Base-by-base conservation (phyloP, 92 coral and sea anemone genomes). In the Siderastrea radians region DNA sequence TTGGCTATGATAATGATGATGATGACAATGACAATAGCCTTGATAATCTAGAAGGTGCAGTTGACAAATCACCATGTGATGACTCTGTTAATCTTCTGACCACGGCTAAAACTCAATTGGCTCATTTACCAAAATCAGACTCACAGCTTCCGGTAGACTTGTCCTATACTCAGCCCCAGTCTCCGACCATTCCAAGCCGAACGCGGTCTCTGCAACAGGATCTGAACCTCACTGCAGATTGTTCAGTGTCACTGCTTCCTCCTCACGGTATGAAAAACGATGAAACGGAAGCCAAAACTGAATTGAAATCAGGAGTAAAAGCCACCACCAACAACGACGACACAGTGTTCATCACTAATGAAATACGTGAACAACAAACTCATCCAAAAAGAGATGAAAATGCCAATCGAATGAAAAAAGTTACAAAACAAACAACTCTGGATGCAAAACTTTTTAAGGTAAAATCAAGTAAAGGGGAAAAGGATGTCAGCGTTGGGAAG, bases 181-280 rank as follows among this genome's bases (percentile, higher is more conserved):
- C 90, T 8, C 86, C 93, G 8, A 78, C 89, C 47, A 60, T 69
- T 81, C 88, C 86, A 80, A 52, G 75, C 79, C 75, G 77, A 53
- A 59, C 60, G 8, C 66, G 50, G 12, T 59, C 90, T 19, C 86
- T 84, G 50, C 76, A 75, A 4, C 80, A 55, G 61, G 85, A 75
- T 61, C 26, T 44, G 67, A 49, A 60, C 62, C 83, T 72, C 58
- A 60, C 76, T 44, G 79, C 76, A 11, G 89, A 85, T 43, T 85
- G 83, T 54, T 85, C 89, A 13, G 82, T 76, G 68, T 85, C 84
- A 1, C 58, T 85, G 12, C 74, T 85, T 3, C 89, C 89, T 53
- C 82, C 89, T 53, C 82, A 78, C 52, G 80, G 50, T 5, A n/a
- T 85, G 52, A 52, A n/a, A 43, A 44, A 45, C 9, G 75, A 72